A percentile compares a stretch with the other conserved stretches of the same genome.
Evolutionary conservation across 2,888 invertebrate species (phyloP).

Genomic region (Uloborus plumipes): DNA sequence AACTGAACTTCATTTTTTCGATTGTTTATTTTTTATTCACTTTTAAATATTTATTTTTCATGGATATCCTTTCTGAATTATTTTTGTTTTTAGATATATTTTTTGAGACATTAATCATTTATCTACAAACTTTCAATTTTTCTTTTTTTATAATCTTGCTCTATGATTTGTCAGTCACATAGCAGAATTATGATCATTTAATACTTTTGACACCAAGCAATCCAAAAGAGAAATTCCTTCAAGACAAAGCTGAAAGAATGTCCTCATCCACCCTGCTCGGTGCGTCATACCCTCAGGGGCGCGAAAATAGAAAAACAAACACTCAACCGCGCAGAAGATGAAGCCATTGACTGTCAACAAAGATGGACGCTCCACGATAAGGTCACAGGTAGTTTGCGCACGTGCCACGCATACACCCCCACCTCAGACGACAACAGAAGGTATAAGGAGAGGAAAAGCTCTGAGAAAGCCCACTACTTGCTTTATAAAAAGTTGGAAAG

Average conservation of each 20-base stretch:
- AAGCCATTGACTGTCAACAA: constrained; percentile 54
- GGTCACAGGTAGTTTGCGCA: constrained; percentile 38
- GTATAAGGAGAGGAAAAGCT: background rate
- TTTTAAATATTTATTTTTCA: no score
- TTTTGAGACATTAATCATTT: no score
- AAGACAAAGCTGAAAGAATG: no score
- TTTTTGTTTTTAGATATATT: no score
- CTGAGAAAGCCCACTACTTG: background rate
- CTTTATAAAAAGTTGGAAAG: constrained; percentile 1
- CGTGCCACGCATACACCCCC: constrained; percentile 60
- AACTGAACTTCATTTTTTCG: no score
- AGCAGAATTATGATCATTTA: no score
- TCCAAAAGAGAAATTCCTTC: background rate
- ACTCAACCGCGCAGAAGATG: constrained; percentile 7
- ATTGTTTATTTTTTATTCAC: no score
- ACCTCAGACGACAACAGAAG: constrained; percentile 4
- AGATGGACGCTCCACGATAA: constrained; percentile 51
- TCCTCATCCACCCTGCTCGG: no score
- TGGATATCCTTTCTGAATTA: no score
- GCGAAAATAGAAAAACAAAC: background rate
- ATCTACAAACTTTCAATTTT: no score
- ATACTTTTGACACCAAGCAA: background rate
- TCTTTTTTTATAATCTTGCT: no score
- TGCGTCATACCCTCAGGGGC: background rate
- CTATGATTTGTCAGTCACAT: no score